These are phyloP conservation scores for Anser cygnoides DNA, from an alignment of 2,113 vertebrate genomes.

Conservation along the genomic window DNA sequence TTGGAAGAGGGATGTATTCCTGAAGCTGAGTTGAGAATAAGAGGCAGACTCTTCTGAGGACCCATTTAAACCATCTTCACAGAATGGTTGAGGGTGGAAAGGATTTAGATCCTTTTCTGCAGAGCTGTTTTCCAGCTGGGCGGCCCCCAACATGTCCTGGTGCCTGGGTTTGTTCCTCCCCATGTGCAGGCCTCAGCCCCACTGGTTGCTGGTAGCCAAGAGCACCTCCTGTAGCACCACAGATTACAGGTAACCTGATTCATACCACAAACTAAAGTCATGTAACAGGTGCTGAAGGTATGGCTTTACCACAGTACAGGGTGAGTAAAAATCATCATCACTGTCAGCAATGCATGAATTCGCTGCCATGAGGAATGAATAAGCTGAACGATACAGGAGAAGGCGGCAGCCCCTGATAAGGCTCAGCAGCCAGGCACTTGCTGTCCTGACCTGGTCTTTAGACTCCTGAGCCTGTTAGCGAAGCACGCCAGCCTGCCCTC, in stretches of 20 bases:
- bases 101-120: not conserved
- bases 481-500: not conserved
- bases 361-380: not conserved
- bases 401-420: not conserved
- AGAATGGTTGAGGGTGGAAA: too few species aligned
- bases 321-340: not conserved
- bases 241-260: not conserved
- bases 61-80: too few species aligned
- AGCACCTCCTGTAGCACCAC: not conserved
- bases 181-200: not conserved
- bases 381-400: not conserved
- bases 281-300: too few species aligned
- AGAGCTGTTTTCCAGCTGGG: too few species aligned
- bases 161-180: not conserved
- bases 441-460: not conserved
- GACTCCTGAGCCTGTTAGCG: not conserved
- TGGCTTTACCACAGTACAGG: accelerated
- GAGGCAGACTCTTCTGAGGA: not conserved
- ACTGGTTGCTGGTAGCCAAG: not conserved
- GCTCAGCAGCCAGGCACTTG: not conserved
- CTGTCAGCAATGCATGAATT: not conserved
- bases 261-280: accelerated
- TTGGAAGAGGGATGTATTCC: not conserved
- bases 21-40: not conserved
- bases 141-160: not conserved